Evolutionary conservation across 2,888 invertebrate genomes (phyloP).

Genomic region (Mythimna impura): DNA sequence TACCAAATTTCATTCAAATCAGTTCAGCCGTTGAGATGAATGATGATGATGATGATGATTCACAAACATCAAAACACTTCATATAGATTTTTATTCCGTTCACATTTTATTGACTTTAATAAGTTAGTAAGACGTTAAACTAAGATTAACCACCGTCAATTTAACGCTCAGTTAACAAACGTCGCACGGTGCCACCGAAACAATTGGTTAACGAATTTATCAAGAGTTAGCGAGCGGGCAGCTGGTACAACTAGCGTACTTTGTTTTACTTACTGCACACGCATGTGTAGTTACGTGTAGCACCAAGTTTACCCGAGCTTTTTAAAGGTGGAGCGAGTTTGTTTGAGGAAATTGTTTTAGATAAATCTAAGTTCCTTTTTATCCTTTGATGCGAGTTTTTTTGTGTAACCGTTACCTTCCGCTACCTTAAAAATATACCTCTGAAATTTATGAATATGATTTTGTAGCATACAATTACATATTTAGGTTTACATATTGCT

Average conservation of each 20-base stretch:
- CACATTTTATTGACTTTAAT: too few species aligned
- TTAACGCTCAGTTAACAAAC: constrained; percentile 29
- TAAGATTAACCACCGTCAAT: not conserved
- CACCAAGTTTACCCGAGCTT: constrained; percentile 42
- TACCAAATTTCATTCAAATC: too few species aligned
- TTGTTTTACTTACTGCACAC: constrained; percentile 57
- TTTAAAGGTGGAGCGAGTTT: constrained; percentile 47
- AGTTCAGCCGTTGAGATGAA: too few species aligned
- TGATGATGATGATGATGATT: too few species aligned
- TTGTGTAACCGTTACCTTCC: not conserved
- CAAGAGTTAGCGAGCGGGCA: constrained; percentile 63
- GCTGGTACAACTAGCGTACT: constrained; percentile 57
- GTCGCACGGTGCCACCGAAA: constrained; percentile 31
- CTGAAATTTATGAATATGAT: not conserved
- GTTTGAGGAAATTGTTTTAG: constrained; percentile 43
- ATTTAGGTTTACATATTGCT: too few species aligned
- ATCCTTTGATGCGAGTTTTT: not conserved
- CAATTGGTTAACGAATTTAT: constrained; percentile 66
- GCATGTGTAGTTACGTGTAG: constrained; percentile 41
- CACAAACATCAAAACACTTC: too few species aligned
- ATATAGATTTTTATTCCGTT: too few species aligned
- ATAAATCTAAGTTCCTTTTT: constrained; percentile 29
- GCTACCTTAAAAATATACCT: not conserved
- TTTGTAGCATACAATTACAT: not conserved
- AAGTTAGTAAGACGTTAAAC: not conserved